These are phyloP conservation scores for Spilogale gracilis DNA, from an alignment of 2,113 vertebrate genomes.

Conservation along the genomic window DNA sequence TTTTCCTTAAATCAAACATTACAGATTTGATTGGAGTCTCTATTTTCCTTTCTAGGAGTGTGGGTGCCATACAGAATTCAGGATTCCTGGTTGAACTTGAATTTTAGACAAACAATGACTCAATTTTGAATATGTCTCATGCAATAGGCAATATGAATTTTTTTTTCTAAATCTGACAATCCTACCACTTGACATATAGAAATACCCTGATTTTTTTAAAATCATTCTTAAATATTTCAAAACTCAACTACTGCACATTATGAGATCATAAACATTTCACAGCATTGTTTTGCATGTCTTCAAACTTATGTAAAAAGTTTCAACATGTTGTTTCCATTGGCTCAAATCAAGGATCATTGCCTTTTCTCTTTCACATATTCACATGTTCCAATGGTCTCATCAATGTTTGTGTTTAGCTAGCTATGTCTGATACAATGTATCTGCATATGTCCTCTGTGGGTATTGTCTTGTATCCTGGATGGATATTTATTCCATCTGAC, in stretches of 20 bases:
- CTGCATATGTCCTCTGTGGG: not conserved
- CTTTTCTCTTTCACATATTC: not conserved
- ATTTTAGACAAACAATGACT: not conserved
- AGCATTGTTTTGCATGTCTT: not conserved
- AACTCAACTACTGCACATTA: not conserved
- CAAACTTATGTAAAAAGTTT: not conserved
- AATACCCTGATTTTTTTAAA: not conserved
- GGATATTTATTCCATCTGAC: not conserved
- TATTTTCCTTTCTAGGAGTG: not conserved
- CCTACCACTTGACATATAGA: not conserved
- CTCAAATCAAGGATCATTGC: not conserved
- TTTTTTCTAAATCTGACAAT: constrained; percentile 26
- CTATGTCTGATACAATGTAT: not conserved
- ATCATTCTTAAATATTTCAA: not conserved
- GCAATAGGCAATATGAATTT: not conserved
- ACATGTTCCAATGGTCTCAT: not conserved
- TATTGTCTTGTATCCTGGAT: not conserved
- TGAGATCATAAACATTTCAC: not conserved
- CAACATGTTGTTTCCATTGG: not conserved
- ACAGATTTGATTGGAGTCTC: not conserved
- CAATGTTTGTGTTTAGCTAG: not conserved
- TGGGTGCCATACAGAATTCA: not conserved
- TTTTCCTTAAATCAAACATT: not conserved
- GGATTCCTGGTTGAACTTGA: not conserved
- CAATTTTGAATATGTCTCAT: not conserved